These are phyloP conservation scores for Eudyptes chrysolophus DNA, from an alignment of 2,113 vertebrate species.

Conservation along the genomic window DNA sequence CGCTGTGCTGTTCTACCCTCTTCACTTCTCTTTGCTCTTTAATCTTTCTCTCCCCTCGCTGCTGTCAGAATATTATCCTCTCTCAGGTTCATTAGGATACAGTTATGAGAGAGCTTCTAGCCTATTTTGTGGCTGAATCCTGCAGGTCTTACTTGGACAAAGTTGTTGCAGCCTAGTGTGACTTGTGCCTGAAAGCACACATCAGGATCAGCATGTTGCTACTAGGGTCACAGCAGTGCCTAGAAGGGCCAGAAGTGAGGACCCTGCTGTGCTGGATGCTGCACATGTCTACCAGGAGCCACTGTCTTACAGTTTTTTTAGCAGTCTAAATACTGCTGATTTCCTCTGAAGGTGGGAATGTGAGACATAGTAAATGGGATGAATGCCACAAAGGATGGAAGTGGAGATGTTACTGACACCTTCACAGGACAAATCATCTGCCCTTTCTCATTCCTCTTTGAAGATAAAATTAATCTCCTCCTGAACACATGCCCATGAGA, in stretches of 20 bases:
- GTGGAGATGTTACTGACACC: neutral
- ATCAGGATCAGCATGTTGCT: accelerated
- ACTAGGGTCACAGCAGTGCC: neutral
- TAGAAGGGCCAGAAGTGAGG: neutral
- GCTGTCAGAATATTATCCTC: neutral
- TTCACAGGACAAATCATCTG: neutral
- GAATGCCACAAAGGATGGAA: neutral
- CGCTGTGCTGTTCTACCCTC: neutral
- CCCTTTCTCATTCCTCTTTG: neutral
- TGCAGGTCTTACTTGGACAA: neutral
- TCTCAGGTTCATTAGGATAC: neutral
- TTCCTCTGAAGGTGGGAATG: neutral
- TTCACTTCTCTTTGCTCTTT: neutral
- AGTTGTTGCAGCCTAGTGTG: neutral
- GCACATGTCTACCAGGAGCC: neutral
- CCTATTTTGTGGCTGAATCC: neutral
- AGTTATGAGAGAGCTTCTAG: neutral
- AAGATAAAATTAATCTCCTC: accelerated
- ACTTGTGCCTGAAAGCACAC: neutral
- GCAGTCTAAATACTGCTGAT: neutral
- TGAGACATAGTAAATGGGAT: accelerated
- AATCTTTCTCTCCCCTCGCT: neutral
- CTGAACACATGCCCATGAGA: accelerated
- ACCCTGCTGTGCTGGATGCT: neutral
- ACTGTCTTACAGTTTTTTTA: neutral